A percentile compares a stretch with the other conserved stretches of the same genome.
Conservation (phyloP, 1,140 invertebrate genomes). For the Drosophila arizonae region DNA sequence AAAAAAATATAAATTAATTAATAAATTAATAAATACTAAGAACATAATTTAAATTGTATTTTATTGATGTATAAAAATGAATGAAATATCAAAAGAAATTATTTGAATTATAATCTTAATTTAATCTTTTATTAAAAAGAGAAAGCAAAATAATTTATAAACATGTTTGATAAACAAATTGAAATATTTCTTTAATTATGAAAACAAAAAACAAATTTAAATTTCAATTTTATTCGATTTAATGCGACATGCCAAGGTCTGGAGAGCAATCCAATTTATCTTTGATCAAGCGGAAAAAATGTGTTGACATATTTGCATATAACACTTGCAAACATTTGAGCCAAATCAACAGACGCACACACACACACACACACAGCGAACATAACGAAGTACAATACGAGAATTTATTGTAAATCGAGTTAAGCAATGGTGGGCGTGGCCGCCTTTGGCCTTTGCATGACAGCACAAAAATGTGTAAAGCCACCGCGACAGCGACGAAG, state of each 20-base stretch:
- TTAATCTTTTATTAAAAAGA: neutral
- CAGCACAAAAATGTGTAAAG: conserved; percentile 52
- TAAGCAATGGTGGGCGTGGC: conserved; percentile 37
- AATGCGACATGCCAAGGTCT: neutral
- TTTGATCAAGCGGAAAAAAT: conserved; percentile 25
- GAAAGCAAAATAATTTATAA: neutral
- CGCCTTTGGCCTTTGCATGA: conserved; percentile 33
- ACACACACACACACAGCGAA: neutral
- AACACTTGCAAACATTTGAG: conserved; percentile 30
- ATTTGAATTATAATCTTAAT: no score
- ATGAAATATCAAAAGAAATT: no score
- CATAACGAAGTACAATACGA: conserved; percentile 25
- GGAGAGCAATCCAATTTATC: conserved; percentile 3
- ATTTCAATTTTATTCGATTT: neutral
- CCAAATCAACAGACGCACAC: conserved; percentile 12
- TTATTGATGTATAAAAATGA: no score
- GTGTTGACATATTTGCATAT: conserved; percentile 23
- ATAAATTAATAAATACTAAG: no score
- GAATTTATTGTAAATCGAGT: conserved; percentile 59
- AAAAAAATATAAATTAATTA: no score
- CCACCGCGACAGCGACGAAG: conserved; percentile 38
- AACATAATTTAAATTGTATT: no score
- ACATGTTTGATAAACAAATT: neutral
- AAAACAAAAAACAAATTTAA: neutral
- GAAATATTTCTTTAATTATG: neutral